phyloP scores from a whole-genome alignment of 2,113 vertebrate genomes.

The Xenus cinereus region DNA sequence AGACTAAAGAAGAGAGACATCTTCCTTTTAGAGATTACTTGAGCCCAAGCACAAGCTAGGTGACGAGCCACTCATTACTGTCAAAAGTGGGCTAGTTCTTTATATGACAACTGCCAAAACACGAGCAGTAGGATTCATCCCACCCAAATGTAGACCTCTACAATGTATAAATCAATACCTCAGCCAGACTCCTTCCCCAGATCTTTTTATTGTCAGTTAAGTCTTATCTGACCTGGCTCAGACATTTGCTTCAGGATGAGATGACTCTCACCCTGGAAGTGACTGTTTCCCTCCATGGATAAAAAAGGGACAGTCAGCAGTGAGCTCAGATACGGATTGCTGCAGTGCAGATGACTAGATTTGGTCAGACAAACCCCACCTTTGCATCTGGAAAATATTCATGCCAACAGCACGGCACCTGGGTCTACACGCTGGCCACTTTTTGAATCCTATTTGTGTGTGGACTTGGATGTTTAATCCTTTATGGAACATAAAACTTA shows the following conservation, averaged over 20 bases:
- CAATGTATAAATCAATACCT: background rate
- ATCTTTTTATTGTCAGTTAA: background rate
- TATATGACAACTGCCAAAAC: background rate
- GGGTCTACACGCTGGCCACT: background rate
- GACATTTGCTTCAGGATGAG: background rate
- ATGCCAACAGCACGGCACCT: background rate
- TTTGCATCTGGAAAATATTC: background rate
- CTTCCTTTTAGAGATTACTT: background rate
- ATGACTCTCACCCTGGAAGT: background rate
- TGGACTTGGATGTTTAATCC: background rate
- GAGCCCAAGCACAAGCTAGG: background rate
- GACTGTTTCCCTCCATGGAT: background rate
- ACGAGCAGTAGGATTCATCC: background rate
- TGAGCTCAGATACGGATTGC: background rate
- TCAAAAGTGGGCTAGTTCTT: background rate
- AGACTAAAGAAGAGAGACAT: background rate
- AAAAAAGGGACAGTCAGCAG: background rate
- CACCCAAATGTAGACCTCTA: background rate
- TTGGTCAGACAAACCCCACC: background rate
- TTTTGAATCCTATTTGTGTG: background rate
- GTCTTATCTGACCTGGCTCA: background rate
- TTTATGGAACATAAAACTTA: background rate
- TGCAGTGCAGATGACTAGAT: background rate
- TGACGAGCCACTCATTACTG: fast-evolving
- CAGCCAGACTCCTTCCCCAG: background rate